Evolutionary conservation across 2,113 vertebrate species (phyloP).

Genomic region (Echinops telfairi): DNA sequence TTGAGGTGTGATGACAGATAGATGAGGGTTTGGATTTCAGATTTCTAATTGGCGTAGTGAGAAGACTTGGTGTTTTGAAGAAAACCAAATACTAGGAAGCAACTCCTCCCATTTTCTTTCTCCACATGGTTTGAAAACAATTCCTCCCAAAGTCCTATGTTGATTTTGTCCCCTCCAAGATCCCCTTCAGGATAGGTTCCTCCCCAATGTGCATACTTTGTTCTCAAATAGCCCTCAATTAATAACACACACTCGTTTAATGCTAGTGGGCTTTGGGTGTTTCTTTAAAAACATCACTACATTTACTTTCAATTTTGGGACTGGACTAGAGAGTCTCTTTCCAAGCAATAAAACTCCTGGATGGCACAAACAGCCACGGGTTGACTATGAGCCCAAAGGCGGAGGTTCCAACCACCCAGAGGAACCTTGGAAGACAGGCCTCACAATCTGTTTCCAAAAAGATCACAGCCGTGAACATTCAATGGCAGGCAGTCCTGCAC

Average conservation of each 20-base stretch:
- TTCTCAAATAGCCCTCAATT: background rate
- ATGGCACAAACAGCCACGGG: background rate
- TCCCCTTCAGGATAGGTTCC: too few relatives aligned
- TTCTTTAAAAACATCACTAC: background rate
- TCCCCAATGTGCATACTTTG: background rate
- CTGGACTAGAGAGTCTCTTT: background rate
- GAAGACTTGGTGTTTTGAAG: background rate
- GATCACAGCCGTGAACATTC: background rate
- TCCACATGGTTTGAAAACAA: background rate
- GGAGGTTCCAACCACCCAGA: background rate
- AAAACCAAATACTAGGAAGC: background rate
- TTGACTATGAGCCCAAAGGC: background rate
- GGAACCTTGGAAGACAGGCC: background rate
- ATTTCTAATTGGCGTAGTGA: background rate
- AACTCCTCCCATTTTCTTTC: background rate
- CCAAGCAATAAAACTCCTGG: background rate
- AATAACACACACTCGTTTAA: background rate
- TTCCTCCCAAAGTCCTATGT: background rate
- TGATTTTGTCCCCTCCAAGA: background rate
- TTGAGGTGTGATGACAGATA: background rate
- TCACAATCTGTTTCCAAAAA: background rate
- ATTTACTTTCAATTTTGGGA: constrained; percentile 1
- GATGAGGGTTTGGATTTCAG: background rate
- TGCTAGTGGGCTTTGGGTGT: background rate
- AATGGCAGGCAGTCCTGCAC: background rate